A percentile compares a stretch with the other conserved stretches of the same genome.
Conservation (phyloP, 2,113 vertebrate genomes). For the Nibea albiflora region DNA sequence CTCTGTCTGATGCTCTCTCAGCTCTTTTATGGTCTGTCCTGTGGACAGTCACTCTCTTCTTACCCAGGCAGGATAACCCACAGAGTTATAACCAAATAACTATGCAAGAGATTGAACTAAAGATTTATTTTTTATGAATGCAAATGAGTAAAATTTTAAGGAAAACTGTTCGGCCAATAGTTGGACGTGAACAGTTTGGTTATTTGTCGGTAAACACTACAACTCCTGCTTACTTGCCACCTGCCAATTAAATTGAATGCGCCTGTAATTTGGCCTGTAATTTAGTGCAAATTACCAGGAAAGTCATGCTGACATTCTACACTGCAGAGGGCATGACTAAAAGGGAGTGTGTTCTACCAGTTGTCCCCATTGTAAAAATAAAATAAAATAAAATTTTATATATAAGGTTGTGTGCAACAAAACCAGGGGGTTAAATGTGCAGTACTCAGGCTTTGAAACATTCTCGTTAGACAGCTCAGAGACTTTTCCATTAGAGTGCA, state of each 20-base stretch:
- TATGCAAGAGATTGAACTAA: not conserved
- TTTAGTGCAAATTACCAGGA: not conserved
- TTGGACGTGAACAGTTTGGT: no score
- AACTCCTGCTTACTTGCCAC: no score
- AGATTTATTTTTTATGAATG: no score
- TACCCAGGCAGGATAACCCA: not conserved
- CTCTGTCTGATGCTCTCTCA: constrained; percentile 2
- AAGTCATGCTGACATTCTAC: not conserved
- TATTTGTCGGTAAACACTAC: no score
- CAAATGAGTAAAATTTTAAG: no score
- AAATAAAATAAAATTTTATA: no score
- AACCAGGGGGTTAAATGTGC: constrained; percentile 9
- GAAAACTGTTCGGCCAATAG: no score
- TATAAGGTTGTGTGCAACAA: not conserved
- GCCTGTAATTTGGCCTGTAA: not conserved
- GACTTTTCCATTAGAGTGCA: constrained; percentile 35
- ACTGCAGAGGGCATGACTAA: not conserved
- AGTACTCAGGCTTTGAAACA: not conserved
- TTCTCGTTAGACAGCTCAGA: constrained; percentile 32
- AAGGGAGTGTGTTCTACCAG: no score
- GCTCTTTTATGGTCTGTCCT: constrained; percentile 9
- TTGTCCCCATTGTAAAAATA: no score
- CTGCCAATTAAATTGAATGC: no score
- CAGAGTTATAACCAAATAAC: not conserved
- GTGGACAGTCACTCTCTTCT: not conserved